Conservation (phyloP, 2,888 invertebrate species). For the Clostera curtula region DNA sequence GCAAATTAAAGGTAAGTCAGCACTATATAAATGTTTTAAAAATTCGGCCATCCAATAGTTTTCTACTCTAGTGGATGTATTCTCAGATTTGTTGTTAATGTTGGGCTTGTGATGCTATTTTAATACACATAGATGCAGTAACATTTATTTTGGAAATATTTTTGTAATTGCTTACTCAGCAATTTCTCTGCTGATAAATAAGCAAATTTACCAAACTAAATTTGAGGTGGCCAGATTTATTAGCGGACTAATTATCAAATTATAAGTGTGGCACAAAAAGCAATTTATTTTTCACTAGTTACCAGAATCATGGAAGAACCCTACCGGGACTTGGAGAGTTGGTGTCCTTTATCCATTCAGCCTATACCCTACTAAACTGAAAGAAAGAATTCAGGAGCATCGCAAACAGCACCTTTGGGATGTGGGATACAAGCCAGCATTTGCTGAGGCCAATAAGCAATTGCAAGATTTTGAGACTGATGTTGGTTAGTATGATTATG, state of each 20-base stretch:
- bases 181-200: no score
- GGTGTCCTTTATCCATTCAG: conserved; percentile 91
- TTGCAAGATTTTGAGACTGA: conserved; percentile 85
- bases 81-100: no score
- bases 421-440: conserved; percentile 83
- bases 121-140: no score
- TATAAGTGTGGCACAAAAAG: conserved; percentile 2
- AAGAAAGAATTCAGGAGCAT: conserved; percentile 86
- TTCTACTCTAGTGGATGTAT: no score
- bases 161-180: no score
- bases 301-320: conserved; percentile 88
- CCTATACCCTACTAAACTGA: conserved; percentile 88
- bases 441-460: conserved; percentile 85
- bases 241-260: no score
- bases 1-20: conserved; percentile 90
- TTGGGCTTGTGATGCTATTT: no score
- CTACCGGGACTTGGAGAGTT: conserved; percentile 87
- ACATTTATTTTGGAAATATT: no score
- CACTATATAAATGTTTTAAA: no score
- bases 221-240: no score
- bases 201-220: no score
- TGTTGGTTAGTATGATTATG: conserved; percentile 57
- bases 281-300: conserved; percentile 68
- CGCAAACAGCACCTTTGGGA: conserved; percentile 91
- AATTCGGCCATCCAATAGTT: no score